These are phyloP conservation scores for Alentia gelatinosa DNA, from an alignment of 2,888 invertebrate genomes.

Conservation along the genomic window DNA sequence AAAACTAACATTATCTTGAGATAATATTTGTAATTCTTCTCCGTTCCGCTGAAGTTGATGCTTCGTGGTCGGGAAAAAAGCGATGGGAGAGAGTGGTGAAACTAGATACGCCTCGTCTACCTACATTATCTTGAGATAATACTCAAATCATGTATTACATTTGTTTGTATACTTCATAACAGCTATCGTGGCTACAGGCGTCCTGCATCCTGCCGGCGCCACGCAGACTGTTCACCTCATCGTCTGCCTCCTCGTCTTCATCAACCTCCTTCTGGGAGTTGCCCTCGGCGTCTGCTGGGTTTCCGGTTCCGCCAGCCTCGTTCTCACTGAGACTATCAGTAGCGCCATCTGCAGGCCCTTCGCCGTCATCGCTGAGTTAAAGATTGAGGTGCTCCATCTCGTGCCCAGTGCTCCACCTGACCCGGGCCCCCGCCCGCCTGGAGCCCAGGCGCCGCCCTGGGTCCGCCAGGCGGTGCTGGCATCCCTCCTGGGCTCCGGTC, in stretches of 20 bases:
- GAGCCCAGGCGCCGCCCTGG: neutral
- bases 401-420: neutral
- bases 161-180: too few species aligned
- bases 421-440: neutral
- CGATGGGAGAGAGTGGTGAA: too few species aligned
- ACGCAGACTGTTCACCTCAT: neutral
- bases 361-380: constrained; percentile 30
- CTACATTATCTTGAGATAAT: too few species aligned
- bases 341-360: constrained; percentile 50
- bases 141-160: too few species aligned
- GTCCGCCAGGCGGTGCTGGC: constrained; percentile 33
- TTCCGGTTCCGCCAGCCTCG: constrained; percentile 45
- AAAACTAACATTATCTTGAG: too few species aligned
- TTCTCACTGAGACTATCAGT: constrained; percentile 46
- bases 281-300: constrained; percentile 48
- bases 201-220: neutral
- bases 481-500: neutral
- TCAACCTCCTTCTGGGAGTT: constrained; percentile 43
- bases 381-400: neutral
- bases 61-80: too few species aligned
- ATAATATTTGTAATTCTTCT: too few species aligned
- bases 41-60: too few species aligned
- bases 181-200: neutral
- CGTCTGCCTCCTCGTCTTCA: constrained; percentile 15
- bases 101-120: too few species aligned